Evolutionary conservation across 2,797 vertebrate species (phyloP), one percentile per base, ranked within the genome.

Genomic region (Borostomias antarcticus): DNA sequence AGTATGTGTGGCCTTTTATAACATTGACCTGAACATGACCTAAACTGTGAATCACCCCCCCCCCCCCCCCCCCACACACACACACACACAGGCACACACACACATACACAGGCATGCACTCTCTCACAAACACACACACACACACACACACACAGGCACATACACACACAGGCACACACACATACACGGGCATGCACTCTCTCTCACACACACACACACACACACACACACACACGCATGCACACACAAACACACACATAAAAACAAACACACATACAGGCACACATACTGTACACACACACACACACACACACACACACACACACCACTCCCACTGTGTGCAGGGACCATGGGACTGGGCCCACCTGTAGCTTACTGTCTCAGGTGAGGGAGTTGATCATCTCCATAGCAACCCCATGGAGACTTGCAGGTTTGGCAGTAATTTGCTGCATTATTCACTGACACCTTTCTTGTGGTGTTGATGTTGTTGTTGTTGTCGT

Each of bases 371-470:
- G 59, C 58, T 68, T 15, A 35, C 77, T 66, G 76, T 84, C 84
- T 83, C 86, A 82, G 75, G 82, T 85, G 87, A 81, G 83, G 47
- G 68, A 76, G 80, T 65, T 57, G 77, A 62, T 63, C 23, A 64
- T 82, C 76, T 73, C 86, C 80, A 33, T 69, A 71, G 81, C 75
- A 80, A 88, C 87, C 50, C 17, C 60, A 48, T 28, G 56, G 68
- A 75, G 82, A 86, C 76, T 51, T 71, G 58, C 29, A 50, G 10
- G 19, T 69, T 33, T 58, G 26, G 13, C 13, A 32, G 15, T 30
- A 30, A 19, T 29, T 28, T 13, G 4, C 37, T 50, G 19, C 63
- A 43, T 50, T 62, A 61, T 59, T 62, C 35, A 66, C 21, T 32
- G 35, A 23, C 50, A 62, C 10, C 35, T 15, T 17, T 30, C 26